Conservation (phyloP, 2,888 invertebrate species). For the Agrypnus murinus region DNA sequence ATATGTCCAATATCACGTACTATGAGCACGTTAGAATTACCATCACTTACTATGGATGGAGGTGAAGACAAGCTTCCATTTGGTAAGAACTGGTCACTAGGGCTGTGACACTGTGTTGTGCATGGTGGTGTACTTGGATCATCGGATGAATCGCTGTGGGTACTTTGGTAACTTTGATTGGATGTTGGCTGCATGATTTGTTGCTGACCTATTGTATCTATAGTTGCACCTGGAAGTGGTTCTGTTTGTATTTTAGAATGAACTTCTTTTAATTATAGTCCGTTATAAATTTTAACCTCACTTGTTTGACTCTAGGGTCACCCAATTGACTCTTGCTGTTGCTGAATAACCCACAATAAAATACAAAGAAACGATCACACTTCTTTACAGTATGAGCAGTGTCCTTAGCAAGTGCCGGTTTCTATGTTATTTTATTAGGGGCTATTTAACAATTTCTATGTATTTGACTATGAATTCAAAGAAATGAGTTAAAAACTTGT, state of each 20-base stretch:
- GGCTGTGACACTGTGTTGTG: conserved; percentile 67
- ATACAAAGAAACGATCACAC: too few relatives aligned
- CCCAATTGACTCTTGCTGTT: too few relatives aligned
- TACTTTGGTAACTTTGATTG: conserved; percentile 73
- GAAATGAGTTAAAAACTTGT: too few relatives aligned
- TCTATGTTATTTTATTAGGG: too few relatives aligned
- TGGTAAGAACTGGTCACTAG: conserved; percentile 69
- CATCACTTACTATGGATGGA: conserved; percentile 57
- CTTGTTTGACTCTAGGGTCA: too few relatives aligned
- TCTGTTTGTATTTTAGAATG: conserved; percentile 26
- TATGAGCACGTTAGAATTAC: conserved; percentile 69
- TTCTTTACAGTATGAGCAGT: too few relatives aligned
- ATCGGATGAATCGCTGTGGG: conserved; percentile 73
- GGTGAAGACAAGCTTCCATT: conserved; percentile 69
- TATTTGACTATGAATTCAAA: too few relatives aligned
- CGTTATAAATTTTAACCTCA: too few relatives aligned
- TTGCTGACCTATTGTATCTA: conserved; percentile 67
- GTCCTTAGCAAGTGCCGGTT: too few relatives aligned
- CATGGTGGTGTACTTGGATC: conserved; percentile 73
- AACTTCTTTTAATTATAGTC: neutral
- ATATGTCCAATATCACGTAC: conserved; percentile 71
- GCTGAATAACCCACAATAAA: too few relatives aligned
- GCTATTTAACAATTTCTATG: too few relatives aligned
- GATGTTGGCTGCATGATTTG: conserved; percentile 65
- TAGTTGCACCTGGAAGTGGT: conserved; percentile 69